Conservation (phyloP, 1,140 invertebrate species). For the Papilio glaucus region DNA sequence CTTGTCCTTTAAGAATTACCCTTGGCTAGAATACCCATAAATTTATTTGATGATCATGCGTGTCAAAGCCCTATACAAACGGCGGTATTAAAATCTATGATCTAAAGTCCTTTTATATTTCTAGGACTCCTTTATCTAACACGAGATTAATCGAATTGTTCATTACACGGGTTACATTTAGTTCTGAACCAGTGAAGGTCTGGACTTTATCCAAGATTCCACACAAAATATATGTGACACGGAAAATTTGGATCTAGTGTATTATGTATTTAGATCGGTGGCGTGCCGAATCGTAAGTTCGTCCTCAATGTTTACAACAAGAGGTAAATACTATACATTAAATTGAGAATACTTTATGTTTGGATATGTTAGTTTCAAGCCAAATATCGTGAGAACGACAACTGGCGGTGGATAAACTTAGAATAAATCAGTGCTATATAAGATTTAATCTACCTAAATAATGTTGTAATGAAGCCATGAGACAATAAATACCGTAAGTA, state of each 20-base stretch:
- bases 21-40: neutral
- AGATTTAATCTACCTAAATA: neutral
- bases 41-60: neutral
- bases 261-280: slow-evolving; percentile 7
- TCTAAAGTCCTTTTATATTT: slow-evolving; percentile 11
- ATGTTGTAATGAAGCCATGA: slow-evolving; percentile 4
- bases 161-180: slow-evolving; percentile 47
- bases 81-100: slow-evolving; percentile 3
- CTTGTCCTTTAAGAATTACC: slow-evolving; percentile 15
- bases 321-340: neutral
- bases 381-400: slow-evolving; percentile 19
- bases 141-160: slow-evolving; percentile 36
- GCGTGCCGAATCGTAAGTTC: neutral
- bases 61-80: neutral
- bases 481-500: neutral
- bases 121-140: slow-evolving; percentile 11
- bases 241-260: slow-evolving; percentile 26
- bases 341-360: slow-evolving; percentile 27
- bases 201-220: slow-evolving; percentile 62
- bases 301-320: slow-evolving; percentile 9
- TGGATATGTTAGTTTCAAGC: slow-evolving; percentile 18
- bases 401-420: neutral
- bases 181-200: slow-evolving; percentile 49
- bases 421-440: neutral
- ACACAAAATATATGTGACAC: slow-evolving; percentile 44